These are phyloP conservation scores for Psittacula echo DNA, from an alignment of 2,797 vertebrate genomes.

Conservation along the genomic window DNA sequence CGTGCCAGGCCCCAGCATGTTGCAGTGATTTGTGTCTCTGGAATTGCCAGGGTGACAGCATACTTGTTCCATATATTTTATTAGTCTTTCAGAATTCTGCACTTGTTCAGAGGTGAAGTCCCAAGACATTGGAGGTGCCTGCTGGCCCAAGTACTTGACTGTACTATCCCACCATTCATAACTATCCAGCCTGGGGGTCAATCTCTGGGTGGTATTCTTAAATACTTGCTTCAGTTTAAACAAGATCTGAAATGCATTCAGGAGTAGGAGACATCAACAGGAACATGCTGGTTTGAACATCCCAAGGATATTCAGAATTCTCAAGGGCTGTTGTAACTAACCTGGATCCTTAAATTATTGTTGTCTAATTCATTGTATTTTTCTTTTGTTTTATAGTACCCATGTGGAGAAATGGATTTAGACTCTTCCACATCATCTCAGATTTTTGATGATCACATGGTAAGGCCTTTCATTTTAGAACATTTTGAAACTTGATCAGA, in stretches of 20 bases:
- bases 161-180: background rate
- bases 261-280: background rate
- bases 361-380: background rate
- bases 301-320: background rate
- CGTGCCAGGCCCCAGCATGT: background rate
- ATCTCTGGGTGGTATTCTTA: background rate
- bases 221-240: background rate
- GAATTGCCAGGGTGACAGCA: background rate
- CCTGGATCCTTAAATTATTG: background rate
- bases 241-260: background rate
- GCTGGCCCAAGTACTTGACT: background rate
- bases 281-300: background rate
- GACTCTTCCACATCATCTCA: constrained; percentile 72
- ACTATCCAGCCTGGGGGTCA: background rate
- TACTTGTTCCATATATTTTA: background rate
- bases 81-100: background rate
- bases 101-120: background rate
- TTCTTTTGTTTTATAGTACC: constrained; percentile 58
- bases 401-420: constrained; percentile 51
- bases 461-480: constrained; percentile 55
- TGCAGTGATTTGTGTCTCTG: background rate
- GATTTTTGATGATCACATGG: constrained; percentile 71
- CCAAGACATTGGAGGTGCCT: background rate
- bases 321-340: background rate
- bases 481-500: background rate